These are phyloP conservation scores for Fregata magnificens DNA, from an alignment of 2,113 vertebrate species.

Conservation along the genomic window DNA sequence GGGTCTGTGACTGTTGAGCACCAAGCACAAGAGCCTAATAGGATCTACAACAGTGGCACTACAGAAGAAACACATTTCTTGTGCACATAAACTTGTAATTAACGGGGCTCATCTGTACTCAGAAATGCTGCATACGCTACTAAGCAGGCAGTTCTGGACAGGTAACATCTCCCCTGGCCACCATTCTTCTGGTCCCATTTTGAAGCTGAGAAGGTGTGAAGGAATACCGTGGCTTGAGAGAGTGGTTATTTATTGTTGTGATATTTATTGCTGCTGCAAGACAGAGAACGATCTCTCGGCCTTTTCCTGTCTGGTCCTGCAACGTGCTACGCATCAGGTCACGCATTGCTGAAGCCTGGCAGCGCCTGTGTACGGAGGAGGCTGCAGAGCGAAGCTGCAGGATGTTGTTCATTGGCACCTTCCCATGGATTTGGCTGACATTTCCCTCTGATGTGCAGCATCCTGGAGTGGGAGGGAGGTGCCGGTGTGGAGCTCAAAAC, in stretches of 20 bases:
- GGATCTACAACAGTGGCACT: neutral
- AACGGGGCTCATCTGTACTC: neutral
- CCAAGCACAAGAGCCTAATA: neutral
- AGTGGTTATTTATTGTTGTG: neutral
- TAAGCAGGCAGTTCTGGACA: neutral
- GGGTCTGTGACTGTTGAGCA: neutral
- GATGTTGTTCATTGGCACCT: slow-evolving; percentile 9
- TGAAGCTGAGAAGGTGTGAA: neutral
- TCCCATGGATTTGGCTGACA: neutral
- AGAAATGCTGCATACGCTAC: neutral
- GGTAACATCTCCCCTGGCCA: neutral
- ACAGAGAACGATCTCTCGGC: neutral
- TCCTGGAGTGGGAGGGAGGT: neutral
- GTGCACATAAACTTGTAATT: neutral
- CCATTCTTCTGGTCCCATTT: neutral
- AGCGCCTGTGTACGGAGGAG: neutral
- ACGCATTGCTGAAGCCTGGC: neutral
- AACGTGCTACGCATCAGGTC: neutral
- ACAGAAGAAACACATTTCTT: neutral
- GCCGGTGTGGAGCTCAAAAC: neutral
- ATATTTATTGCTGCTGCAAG: neutral
- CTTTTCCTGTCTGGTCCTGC: neutral
- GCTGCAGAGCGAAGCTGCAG: neutral
- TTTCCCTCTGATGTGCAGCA: slow-evolving; percentile 1
- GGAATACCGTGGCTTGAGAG: neutral